A percentile compares a stretch with the other conserved stretches of the same genome.
These are phyloP conservation scores for Penaeus monodon DNA, from an alignment of 2,888 invertebrate genomes.

Conservation along the genomic window DNA sequence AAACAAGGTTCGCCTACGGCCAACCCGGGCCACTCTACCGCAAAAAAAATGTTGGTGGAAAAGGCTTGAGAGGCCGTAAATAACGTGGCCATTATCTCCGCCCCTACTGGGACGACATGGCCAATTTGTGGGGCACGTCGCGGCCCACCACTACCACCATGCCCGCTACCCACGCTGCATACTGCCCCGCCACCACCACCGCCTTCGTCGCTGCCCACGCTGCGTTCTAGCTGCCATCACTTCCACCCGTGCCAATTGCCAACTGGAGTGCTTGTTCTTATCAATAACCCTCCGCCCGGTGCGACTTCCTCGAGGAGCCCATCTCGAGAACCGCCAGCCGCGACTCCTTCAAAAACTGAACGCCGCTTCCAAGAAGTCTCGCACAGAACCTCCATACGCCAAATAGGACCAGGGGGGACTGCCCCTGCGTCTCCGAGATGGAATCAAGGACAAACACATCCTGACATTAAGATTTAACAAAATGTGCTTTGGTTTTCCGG, in stretches of 20 bases:
- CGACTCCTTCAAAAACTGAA: no score
- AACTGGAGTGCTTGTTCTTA: neutral
- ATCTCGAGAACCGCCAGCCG: no score
- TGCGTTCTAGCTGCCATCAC: conserved; percentile 8
- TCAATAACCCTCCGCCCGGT: neutral
- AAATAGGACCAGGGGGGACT: no score
- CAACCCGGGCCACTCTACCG: conserved; percentile 17
- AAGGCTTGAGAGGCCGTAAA: conserved; percentile 49
- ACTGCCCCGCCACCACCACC: conserved; percentile 11
- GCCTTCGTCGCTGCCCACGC: neutral
- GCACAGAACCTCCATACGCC: no score
- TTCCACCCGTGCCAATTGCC: neutral
- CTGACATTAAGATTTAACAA: no score
- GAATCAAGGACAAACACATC: no score
- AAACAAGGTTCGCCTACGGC: conserved; percentile 33
- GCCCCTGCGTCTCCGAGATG: no score
- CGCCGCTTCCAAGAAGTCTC: no score
- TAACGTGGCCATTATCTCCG: conserved; percentile 52
- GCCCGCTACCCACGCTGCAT: conserved; percentile 11
- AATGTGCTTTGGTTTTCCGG: no score
- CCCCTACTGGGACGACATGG: conserved; percentile 52
- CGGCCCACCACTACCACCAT: conserved; percentile 27
- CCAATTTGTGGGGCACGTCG: conserved; percentile 47
- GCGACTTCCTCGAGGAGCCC: neutral
- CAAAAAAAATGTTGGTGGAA: conserved; percentile 35